Percentiles rank a stretch among this genome's conserved stretches.
Evolutionary conservation across 2,113 vertebrate species (phyloP).

Genomic region (Phocoena sinus): DNA sequence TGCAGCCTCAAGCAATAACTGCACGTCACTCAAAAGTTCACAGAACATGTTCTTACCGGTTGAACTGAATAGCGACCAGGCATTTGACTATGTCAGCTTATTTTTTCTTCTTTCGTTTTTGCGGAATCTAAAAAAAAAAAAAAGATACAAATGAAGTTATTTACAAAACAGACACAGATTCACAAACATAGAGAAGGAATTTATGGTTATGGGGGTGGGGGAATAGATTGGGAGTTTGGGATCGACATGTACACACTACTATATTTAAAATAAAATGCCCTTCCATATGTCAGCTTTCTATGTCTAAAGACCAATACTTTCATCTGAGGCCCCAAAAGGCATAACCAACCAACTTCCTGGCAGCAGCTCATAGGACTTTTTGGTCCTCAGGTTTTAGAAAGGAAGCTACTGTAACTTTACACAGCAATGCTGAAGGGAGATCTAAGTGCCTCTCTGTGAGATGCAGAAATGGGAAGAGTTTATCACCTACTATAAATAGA

Average conservation of each 20-base stretch:
- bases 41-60: background rate
- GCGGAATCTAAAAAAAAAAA: too few relatives aligned
- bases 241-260: too few relatives aligned
- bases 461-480: background rate
- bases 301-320: background rate
- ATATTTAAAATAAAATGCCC: too few relatives aligned
- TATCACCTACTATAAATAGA: constrained; percentile 32
- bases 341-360: background rate
- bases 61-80: background rate
- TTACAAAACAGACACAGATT: too few relatives aligned
- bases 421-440: background rate
- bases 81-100: background rate
- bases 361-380: background rate
- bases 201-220: too few relatives aligned
- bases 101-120: too few relatives aligned
- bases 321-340: background rate
- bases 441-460: background rate
- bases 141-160: too few relatives aligned
- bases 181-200: too few relatives aligned
- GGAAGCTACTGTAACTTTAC: background rate
- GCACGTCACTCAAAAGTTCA: background rate
- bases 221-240: too few relatives aligned
- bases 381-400: background rate
- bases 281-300: background rate
- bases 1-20: background rate